phyloP scores from a whole-genome alignment of 2,113 vertebrate species.

The Dipodomys ordii region DNA sequence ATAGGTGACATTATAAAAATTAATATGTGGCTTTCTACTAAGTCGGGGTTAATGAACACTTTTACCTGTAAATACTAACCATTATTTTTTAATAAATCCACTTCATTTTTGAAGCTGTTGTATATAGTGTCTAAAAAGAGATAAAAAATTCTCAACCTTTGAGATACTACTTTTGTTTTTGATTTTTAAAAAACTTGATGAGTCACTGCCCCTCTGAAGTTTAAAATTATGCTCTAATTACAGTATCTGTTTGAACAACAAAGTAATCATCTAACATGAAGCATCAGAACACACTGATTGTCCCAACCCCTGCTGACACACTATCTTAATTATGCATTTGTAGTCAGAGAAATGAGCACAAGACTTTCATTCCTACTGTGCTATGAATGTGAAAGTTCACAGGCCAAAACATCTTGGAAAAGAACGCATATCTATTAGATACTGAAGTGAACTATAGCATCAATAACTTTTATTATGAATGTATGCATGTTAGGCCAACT shows the following conservation, averaged over 20 bases:
- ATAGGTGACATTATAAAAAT: neutral
- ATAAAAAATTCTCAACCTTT: constrained; percentile 35
- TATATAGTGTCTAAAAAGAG: neutral
- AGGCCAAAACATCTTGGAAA: constrained; percentile 62
- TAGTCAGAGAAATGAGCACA: constrained; percentile 82
- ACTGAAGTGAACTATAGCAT: neutral
- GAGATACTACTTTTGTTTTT: constrained; percentile 32
- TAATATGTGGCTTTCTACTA: neutral
- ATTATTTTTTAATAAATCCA: constrained; percentile 23
- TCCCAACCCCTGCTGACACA: constrained; percentile 83
- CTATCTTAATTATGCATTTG: constrained; percentile 84
- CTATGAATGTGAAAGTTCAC: constrained; percentile 80
- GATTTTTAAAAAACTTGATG: constrained; percentile 51
- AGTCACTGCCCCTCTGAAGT: constrained; percentile 63
- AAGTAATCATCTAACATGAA: constrained; percentile 83
- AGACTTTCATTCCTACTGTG: constrained; percentile 82
- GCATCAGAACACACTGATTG: constrained; percentile 83
- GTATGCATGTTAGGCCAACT: neutral
- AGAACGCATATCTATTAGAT: neutral
- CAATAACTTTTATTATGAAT: neutral
- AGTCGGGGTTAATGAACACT: neutral
- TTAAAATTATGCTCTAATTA: constrained; percentile 85
- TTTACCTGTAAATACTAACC: neutral
- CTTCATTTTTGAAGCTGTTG: constrained; percentile 11
- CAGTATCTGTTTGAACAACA: constrained; percentile 86